Base-by-base conservation (phyloP, 2,113 vertebrate genomes). In the Misgurnus anguillicaudatus region DNA sequence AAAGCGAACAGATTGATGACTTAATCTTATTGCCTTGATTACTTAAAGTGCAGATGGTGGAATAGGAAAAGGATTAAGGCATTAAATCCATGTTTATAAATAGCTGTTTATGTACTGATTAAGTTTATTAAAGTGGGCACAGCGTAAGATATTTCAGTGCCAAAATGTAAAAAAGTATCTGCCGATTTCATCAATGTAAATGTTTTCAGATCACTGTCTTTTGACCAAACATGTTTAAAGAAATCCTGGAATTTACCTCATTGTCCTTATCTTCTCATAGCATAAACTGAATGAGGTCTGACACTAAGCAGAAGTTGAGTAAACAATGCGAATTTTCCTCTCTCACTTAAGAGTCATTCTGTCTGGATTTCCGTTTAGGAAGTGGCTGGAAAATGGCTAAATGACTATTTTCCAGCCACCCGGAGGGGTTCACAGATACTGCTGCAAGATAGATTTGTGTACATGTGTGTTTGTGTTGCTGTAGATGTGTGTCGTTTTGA, bases 301-400 rank as follows among this genome's bases (percentile, higher is more conserved):
- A 72, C 36, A 58, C 69, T 38, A 72, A 73, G 53, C 53, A 71
- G 21, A 9, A 55, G 68, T 71, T 55, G 48, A 39, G 38, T 73
- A 79, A 71, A 79, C 66, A 60, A 63, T 70, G 68, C 19, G 42
- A 19, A 62, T 57, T 17, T 55, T 42, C n/a, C 39, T 14, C 41
- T 9, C 19, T 19, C 24, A 9, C 16, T 48, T 45, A 4, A 19
- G 19, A n/a, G 39, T 31, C 48, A 31, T 61, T 62, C 31, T 39
- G 53, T 55, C 55, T 78, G 68, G 45, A 61, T 82, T 90, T 91
- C 89, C 88, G 83, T 86, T 73, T 74, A 88, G 90, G 90, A 91
- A 90, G 86, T 62, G 80, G 75, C 74, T 73, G 63, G 79, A 89
- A 86, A 89, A 87, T 79, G 86, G 80, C 67, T 70, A 79, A 85